Conservation (phyloP, 2,888 invertebrate species). For the Agriotes lineatus region DNA sequence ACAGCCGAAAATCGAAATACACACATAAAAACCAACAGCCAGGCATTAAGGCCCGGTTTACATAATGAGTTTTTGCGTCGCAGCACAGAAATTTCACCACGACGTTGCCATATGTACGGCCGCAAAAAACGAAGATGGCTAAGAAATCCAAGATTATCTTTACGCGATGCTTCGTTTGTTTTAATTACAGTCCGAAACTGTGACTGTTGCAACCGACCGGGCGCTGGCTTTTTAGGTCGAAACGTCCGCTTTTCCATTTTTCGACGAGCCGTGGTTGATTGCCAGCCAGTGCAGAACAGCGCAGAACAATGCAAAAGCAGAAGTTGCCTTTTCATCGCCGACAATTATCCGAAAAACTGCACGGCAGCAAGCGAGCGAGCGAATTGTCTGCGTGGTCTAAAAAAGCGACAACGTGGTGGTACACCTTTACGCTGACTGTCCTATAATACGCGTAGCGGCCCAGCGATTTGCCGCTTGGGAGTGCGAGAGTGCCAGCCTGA, state of each 20-base stretch:
- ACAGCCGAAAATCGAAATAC: neutral
- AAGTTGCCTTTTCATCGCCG: slow-evolving; percentile 29
- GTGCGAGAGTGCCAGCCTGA: slow-evolving; percentile 49
- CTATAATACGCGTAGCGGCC: slow-evolving; percentile 55
- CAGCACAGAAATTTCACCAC: slow-evolving; percentile 2
- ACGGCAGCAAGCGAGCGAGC: slow-evolving; percentile 18
- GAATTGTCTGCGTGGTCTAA: slow-evolving; percentile 39
- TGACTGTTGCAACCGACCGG: neutral
- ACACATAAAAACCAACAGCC: slow-evolving; percentile 9
- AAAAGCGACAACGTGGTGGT: slow-evolving; percentile 39
- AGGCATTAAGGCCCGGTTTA: slow-evolving; percentile 1
- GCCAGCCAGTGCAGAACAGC: too few species aligned
- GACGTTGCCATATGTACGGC: slow-evolving; percentile 3
- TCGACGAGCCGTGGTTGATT: neutral
- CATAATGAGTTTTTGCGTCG: slow-evolving; percentile 18
- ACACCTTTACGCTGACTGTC: slow-evolving; percentile 56
- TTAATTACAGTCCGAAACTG: neutral
- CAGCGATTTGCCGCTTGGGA: slow-evolving; percentile 44
- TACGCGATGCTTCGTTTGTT: neutral
- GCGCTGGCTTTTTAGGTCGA: neutral
- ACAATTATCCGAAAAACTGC: slow-evolving; percentile 23
- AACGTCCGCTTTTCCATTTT: neutral
- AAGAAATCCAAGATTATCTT: neutral
- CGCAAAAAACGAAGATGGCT: neutral
- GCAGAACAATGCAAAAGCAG: slow-evolving; percentile 4